phyloP scores from a whole-genome alignment of 2,113 vertebrate species.

The Brachirus orientalis region DNA sequence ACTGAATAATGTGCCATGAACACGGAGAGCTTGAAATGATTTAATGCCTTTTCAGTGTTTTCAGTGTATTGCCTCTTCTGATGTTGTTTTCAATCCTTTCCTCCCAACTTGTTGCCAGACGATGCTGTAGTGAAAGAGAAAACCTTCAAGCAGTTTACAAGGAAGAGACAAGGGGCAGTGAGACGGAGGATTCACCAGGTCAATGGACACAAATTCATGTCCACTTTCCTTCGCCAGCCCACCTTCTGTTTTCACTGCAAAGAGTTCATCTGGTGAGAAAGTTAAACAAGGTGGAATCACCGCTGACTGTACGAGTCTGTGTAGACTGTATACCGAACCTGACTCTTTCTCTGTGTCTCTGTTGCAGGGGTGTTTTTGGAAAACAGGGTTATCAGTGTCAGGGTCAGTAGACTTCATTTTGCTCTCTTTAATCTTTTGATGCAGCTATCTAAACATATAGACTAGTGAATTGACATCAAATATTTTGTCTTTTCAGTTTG shows the following conservation, averaged over 20 bases:
- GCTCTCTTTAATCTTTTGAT: not conserved
- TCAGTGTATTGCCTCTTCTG: too few relatives aligned
- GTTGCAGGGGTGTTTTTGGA: constrained; percentile 94
- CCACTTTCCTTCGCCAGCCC: constrained; percentile 94
- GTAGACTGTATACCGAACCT: constrained; percentile 11
- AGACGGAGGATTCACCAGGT: constrained; percentile 92
- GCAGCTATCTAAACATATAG: not conserved
- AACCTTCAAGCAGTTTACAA: constrained; percentile 88
- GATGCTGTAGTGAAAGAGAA: constrained; percentile 73
- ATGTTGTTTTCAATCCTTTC: not conserved
- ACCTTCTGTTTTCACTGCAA: constrained; percentile 98
- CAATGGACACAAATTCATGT: constrained; percentile 99
- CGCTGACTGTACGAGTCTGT: not conserved
- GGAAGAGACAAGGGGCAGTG: constrained; percentile 92
- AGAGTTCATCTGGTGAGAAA: constrained; percentile 95
- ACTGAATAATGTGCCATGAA: too few relatives aligned
- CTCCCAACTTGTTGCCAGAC: constrained; percentile 49
- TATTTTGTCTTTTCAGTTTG: constrained; percentile 82
- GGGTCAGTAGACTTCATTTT: constrained; percentile 78
- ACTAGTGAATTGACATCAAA: not conserved
- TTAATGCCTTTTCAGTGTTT: too few relatives aligned
- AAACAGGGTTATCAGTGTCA: constrained; percentile 99
- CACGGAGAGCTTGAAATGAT: too few relatives aligned
- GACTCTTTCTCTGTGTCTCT: constrained; percentile 48
- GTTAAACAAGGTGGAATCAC: rapidly evolving